Evolutionary conservation across 2,888 invertebrate genomes (phyloP).

Genomic region (Drosophila mettleri): DNA sequence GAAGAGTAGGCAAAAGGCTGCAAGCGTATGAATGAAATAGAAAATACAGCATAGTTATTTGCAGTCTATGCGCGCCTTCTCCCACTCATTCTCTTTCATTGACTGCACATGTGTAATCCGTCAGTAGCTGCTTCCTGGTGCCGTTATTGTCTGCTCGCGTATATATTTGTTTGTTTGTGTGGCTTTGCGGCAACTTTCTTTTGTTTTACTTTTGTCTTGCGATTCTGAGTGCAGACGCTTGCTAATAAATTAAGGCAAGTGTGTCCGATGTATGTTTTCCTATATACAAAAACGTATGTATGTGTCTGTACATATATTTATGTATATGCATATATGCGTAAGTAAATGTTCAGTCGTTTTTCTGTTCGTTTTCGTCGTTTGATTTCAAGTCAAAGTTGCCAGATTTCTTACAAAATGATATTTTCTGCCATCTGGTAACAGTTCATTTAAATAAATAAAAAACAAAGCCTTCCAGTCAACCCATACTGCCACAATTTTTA

Average conservation of each 20-base stretch:
- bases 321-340: background rate
- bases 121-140: slow-evolving; percentile 58
- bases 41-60: slow-evolving; percentile 54
- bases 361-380: slow-evolving; percentile 1
- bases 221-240: slow-evolving; percentile 15
- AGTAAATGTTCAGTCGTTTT: background rate
- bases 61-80: slow-evolving; percentile 17
- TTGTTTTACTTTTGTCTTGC: slow-evolving; percentile 45
- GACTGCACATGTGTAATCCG: slow-evolving; percentile 49
- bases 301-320: background rate
- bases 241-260: slow-evolving; percentile 31
- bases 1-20: slow-evolving; percentile 17
- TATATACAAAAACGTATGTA: slow-evolving; percentile 1
- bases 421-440: slow-evolving; percentile 9
- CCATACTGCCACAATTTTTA: slow-evolving; percentile 6
- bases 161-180: slow-evolving; percentile 12
- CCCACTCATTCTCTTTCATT: slow-evolving; percentile 40
- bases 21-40: slow-evolving; percentile 53
- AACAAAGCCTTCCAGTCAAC: slow-evolving; percentile 4
- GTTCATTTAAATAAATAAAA: background rate
- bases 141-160: slow-evolving; percentile 16
- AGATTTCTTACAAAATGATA: slow-evolving; percentile 4
- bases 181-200: slow-evolving; percentile 61
- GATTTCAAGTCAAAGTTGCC: slow-evolving; percentile 29
- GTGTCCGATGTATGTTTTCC: slow-evolving; percentile 23